phyloP scores from a whole-genome alignment of 2,888 invertebrate genomes.

The Phlogophora meticulosa region DNA sequence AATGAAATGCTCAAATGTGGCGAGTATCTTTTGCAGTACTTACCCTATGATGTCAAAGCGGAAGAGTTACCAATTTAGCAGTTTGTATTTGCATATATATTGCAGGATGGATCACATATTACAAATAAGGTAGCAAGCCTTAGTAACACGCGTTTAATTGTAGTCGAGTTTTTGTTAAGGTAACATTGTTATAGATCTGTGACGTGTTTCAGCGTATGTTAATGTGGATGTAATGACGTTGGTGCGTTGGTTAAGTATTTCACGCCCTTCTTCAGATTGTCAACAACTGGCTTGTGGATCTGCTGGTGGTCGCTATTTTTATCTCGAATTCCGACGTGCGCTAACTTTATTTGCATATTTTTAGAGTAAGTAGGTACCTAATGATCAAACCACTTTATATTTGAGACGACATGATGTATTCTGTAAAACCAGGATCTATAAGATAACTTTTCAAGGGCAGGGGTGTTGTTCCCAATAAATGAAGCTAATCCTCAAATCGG shows the following conservation, averaged over 20 bases:
- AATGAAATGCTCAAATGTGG: constrained; percentile 33
- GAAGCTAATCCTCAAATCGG: constrained; percentile 3
- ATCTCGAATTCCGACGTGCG: constrained; percentile 6
- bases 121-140: constrained; percentile 7
- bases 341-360: constrained; percentile 12
- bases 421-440: not conserved
- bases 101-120: constrained; percentile 13
- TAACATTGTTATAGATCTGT: constrained; percentile 37
- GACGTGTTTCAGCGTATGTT: constrained; percentile 32
- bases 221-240: constrained; percentile 38
- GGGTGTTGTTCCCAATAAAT: not conserved
- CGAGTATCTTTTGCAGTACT: constrained; percentile 25
- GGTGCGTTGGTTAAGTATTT: constrained; percentile 18
- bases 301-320: constrained; percentile 19
- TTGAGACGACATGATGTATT: not conserved
- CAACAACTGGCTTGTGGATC: constrained; percentile 7
- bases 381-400: constrained; percentile 3
- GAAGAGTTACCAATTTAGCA: constrained; percentile 30
- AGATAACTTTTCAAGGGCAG: not conserved
- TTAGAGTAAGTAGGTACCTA: not conserved
- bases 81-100: constrained; percentile 40
- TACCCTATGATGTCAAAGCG: constrained; percentile 30
- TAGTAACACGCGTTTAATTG: constrained; percentile 17
- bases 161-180: constrained; percentile 23
- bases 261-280: constrained; percentile 20